Base-by-base conservation (phyloP, 1,140 invertebrate genomes). In the Drosophila lacteicornis region DNA sequence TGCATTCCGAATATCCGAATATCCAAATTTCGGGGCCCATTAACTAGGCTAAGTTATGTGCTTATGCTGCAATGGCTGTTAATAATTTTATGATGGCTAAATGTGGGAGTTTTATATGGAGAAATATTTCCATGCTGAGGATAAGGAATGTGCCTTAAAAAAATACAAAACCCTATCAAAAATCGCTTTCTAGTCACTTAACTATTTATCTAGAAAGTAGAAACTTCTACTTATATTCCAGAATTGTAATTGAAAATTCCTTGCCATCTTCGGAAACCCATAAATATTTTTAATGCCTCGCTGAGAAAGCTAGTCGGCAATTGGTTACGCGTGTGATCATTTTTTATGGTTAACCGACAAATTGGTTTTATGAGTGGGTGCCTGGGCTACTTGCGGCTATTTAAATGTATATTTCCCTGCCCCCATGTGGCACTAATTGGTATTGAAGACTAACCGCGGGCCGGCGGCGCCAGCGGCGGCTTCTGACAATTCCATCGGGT, bases 401-500 rank as follows among this genome's bases (percentile, higher is more conserved):
- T 84, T 61, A 56, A 85, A 82, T 75, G 36, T 19, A 36, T 53
- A 68, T 61, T 47, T 58, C 66, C 61, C 15, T 17, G 43, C 50
- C 68, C 53, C 42, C 50, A 49, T 25, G 63, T 45, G 77, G 59
- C 59, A 67, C 75, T 86, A 86, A 86, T 86, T 87, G 71, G 53
- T 87, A 86, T 86, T 87, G 76, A 74, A 68, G 67, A 68, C 75
- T 81, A 66, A 27, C 58, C 53, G 58, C 38, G 12, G 69, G 46
- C 62, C 62, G 51, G 25, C 40, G 53, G 56, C 69, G 49, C 63
- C 56, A 57, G 50, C 74, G 57, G 82, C 82, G 61, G 53, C 83
- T 79, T 87, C 81, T 86, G 79, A 86, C 70, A 86, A 79, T 79
- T 81, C 74, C 80, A 86, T 74, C 78, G 82, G 62, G 75, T 75